Base-by-base conservation (phyloP, 2,797 vertebrate species). In the Lepus oiostolus region DNA sequence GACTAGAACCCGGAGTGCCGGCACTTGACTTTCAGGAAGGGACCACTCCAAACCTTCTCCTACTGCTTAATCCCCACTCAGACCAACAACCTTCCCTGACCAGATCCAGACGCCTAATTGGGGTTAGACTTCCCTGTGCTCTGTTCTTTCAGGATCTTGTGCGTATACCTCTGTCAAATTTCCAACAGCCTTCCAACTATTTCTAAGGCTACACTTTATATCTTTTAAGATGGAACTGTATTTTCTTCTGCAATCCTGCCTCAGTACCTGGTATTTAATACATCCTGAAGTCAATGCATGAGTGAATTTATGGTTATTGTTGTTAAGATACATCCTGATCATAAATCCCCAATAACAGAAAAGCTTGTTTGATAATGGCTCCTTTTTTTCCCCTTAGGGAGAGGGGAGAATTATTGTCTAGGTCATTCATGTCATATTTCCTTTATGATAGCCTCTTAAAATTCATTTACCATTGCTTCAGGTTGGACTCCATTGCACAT, bases 371-470 rank as follows among this genome's bases (percentile, higher is more conserved):
- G 32, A 77, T 77, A 88, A 68, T 88, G 28, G 50, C 19, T 84
- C 67, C 17, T 42, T 85, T 90, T 50, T 35, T 16, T 17, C 13
- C 54, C 54, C 85, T 47, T 71, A 42, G 19, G 30, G n/a, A 17
- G 22, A 5, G 42, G 35, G 63, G 72, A 65, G 30, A 94, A 92
- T 91, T 92, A 71, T 22, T 77, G 28, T 81, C 19, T 47, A 86
- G 60, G 58, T 86, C 75, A 88, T 81, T 95, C 8, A 12, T 80
- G 54, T 84, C 86, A 4, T 94, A 72, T 72, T 93, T 94, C 63
- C 86, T 94, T 86, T 85, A 75, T 92, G 80, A 50, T 89, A 68
- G 16, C 26, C 38, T 95, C 86, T 90, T n/a, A 87, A 92, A 95
- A 95, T 91, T 50, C 21, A 30, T 58, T 88, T 84, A 60, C 38